phyloP scores from a whole-genome alignment of 2,113 vertebrate species.

The Mustela lutreola region DNA sequence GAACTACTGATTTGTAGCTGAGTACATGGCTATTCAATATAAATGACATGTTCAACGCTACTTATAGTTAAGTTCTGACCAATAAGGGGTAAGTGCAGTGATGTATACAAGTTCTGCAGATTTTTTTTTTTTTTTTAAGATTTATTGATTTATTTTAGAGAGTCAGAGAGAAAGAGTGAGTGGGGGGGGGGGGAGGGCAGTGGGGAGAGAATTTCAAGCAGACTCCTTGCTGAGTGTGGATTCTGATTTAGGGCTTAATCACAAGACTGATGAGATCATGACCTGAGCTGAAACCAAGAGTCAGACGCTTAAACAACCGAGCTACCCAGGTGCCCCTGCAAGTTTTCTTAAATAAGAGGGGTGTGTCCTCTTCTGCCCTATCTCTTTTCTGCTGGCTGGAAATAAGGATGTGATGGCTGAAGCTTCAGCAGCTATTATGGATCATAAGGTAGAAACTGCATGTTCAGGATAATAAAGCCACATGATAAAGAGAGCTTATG shows the following conservation, averaged over 20 bases:
- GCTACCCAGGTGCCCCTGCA: not conserved
- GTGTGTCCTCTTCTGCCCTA: not conserved
- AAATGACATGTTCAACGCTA: not conserved
- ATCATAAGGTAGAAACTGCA: not conserved
- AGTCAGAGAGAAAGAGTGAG: not conserved
- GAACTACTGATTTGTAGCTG: slow-evolving; percentile 11
- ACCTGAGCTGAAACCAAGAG: not conserved
- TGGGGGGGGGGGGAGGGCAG: not conserved
- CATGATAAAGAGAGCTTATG: not conserved
- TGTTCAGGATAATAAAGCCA: not conserved
- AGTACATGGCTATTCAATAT: not conserved
- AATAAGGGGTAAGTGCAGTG: not conserved
- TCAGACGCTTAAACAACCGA: not conserved
- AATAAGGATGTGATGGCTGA: not conserved
- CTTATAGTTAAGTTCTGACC: not conserved
- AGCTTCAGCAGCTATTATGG: not conserved
- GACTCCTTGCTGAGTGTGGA: not conserved
- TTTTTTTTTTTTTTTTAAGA: not conserved
- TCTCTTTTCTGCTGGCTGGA: not conserved
- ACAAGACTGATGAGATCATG: not conserved
- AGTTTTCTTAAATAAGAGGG: not conserved
- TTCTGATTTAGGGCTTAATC: not conserved
- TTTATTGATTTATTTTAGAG: not conserved
- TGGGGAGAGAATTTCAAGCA: not conserved
- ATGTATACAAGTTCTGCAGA: not conserved